Percentiles rank a stretch among this genome's conserved stretches.
Evolutionary conservation across 2,113 vertebrate genomes (phyloP).

Genomic region (Trematocara unimaculatum): DNA sequence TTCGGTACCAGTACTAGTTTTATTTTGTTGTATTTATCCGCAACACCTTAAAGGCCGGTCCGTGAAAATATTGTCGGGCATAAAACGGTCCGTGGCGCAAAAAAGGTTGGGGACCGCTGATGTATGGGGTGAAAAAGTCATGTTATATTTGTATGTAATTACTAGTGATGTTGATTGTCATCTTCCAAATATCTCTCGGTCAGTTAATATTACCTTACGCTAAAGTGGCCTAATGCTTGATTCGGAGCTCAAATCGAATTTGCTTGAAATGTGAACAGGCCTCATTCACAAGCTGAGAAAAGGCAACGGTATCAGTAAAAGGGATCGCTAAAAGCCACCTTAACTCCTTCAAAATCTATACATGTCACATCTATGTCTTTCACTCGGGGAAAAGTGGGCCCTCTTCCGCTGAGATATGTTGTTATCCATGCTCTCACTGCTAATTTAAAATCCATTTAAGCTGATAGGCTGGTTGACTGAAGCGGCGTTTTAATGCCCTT

Average conservation of each 20-base stretch:
- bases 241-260: slow-evolving; percentile 41
- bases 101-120: not conserved
- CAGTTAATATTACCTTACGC: slow-evolving; percentile 10
- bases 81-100: no score
- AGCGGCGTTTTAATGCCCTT: slow-evolving; percentile 7
- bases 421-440: slow-evolving; percentile 35
- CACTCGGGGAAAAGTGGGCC: not conserved
- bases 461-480: slow-evolving; percentile 36
- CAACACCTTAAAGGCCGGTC: no score
- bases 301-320: slow-evolving; percentile 24
- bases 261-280: slow-evolving; percentile 16
- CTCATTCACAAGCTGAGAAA: not conserved
- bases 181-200: not conserved
- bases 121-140: not conserved
- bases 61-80: no score
- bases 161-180: not conserved
- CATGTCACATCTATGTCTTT: slow-evolving; percentile 20
- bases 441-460: slow-evolving; percentile 60
- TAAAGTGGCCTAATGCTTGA: slow-evolving; percentile 7
- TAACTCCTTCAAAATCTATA: slow-evolving; percentile 47
- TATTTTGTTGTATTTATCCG: no score
- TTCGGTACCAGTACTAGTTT: no score
- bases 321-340: slow-evolving; percentile 32
- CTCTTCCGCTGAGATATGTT: slow-evolving; percentile 18
- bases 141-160: not conserved